These are phyloP conservation scores for Drosophila neutralis DNA, from an alignment of 2,888 invertebrate genomes.

Conservation along the genomic window DNA sequence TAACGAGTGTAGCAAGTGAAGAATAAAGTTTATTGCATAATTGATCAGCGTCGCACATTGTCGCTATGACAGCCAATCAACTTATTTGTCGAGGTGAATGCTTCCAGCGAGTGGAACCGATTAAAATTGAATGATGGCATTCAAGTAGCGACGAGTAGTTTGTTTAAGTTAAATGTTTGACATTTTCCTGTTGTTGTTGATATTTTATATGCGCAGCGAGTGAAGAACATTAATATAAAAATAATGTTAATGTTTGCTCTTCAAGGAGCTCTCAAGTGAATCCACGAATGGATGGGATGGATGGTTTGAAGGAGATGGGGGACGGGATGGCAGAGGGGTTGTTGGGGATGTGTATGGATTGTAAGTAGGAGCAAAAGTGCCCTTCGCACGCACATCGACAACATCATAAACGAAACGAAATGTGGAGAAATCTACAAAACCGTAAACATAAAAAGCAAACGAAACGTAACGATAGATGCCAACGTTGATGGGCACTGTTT, in stretches of 20 bases:
- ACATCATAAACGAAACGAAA: constrained; percentile 67
- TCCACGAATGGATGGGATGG: constrained; percentile 4
- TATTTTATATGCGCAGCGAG: constrained; percentile 38
- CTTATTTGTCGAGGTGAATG: constrained; percentile 10
- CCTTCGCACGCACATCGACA: constrained; percentile 61
- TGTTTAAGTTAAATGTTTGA: constrained; percentile 16
- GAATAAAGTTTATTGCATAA: neutral
- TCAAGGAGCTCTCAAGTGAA: constrained; percentile 40
- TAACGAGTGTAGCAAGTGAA: neutral
- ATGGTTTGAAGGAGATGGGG: neutral
- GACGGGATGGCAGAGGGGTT: neutral
- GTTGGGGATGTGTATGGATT: neutral
- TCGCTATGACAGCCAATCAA: constrained; percentile 9
- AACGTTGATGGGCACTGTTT: constrained; percentile 49
- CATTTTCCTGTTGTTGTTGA: constrained; percentile 24
- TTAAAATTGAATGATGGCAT: constrained; percentile 62
- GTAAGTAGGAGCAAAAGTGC: constrained; percentile 38
- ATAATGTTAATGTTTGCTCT: constrained; percentile 76
- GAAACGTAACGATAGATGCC: constrained; percentile 77
- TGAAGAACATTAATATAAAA: constrained; percentile 75
- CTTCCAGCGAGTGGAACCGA: constrained; percentile 29
- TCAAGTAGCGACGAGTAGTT: constrained; percentile 32
- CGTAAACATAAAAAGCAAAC: constrained; percentile 78
- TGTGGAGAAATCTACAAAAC: constrained; percentile 70
- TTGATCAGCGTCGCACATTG: constrained; percentile 5